Conservation (phyloP, 2,797 vertebrate genomes). For the Salarias fasciatus region DNA sequence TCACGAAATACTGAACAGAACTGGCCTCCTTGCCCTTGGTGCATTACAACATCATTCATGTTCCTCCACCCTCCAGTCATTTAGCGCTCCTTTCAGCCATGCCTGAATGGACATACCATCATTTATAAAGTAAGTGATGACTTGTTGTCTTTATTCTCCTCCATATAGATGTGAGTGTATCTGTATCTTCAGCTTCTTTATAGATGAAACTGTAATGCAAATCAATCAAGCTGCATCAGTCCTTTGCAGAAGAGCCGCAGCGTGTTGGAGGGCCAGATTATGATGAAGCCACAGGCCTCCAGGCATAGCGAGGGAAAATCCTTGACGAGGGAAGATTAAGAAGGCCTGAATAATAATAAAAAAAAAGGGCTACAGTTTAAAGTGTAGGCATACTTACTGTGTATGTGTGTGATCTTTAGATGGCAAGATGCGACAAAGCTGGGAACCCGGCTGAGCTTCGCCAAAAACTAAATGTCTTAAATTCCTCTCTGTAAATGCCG, state of each 20-base stretch:
- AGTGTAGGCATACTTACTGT: not conserved
- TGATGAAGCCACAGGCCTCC: constrained; percentile 34
- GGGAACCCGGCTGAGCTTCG: constrained; percentile 37
- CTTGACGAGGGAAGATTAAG: constrained; percentile 51
- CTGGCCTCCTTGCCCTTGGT: too few species aligned
- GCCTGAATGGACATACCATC: constrained; percentile 12
- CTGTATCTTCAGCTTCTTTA: constrained; percentile 21
- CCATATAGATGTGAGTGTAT: constrained; percentile 15
- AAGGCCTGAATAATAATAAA: constrained; percentile 35
- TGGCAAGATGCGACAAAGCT: constrained; percentile 21
- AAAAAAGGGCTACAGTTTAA: not conserved
- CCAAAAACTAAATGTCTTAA: constrained; percentile 50
- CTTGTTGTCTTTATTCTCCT: not conserved
- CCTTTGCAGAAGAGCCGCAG: constrained; percentile 22
- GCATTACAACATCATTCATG: not conserved
- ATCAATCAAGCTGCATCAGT: constrained; percentile 40
- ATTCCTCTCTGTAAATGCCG: constrained; percentile 52
- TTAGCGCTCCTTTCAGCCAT: constrained; percentile 12
- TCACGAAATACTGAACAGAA: too few species aligned
- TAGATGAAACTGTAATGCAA: constrained; percentile 40
- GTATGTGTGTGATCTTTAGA: constrained; percentile 12
- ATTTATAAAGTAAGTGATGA: constrained; percentile 15
- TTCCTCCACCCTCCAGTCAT: not conserved
- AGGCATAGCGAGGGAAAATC: constrained; percentile 33
- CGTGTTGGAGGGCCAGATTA: constrained; percentile 54